A percentile compares a stretch with the other conserved stretches of the same genome.
These are phyloP conservation scores for Tamandua tetradactyla DNA, from an alignment of 2,797 vertebrate genomes.

Conservation along the genomic window DNA sequence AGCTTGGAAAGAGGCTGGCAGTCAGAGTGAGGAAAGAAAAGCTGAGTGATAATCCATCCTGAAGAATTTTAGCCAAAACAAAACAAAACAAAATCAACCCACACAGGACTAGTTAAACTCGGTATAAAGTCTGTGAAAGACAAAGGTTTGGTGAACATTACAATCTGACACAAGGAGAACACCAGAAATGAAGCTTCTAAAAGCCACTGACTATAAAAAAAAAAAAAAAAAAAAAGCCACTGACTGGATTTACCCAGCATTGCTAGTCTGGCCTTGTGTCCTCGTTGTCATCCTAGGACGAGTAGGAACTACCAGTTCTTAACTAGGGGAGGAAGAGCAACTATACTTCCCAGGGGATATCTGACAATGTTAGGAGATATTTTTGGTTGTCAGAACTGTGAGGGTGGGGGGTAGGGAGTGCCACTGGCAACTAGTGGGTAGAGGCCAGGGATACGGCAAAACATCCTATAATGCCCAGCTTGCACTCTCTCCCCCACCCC, in stretches of 20 bases:
- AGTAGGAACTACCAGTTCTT: neutral
- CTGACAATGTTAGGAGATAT: neutral
- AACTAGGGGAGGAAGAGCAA: neutral
- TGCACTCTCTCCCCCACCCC: accelerated
- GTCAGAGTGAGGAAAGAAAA: slow-evolving; percentile 44
- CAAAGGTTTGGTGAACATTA: slow-evolving; percentile 61
- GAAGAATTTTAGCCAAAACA: slow-evolving; percentile 61
- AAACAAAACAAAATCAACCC: neutral
- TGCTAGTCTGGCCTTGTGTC: neutral
- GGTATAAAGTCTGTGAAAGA: slow-evolving; percentile 52
- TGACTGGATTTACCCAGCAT: neutral
- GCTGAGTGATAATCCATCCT: slow-evolving; percentile 55
- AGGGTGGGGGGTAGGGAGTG: accelerated
- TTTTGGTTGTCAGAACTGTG: neutral
- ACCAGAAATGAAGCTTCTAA: slow-evolving; percentile 46
- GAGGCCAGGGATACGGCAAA: neutral
- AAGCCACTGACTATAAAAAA: neutral
- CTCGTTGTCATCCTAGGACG: neutral
- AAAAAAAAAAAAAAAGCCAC: too few species aligned
- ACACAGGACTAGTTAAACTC: slow-evolving; percentile 33
- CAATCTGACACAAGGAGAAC: slow-evolving; percentile 38
- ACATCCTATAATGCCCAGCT: neutral
- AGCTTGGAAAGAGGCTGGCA: slow-evolving; percentile 64
- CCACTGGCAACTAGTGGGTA: neutral
- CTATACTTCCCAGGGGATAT: neutral